Base-by-base conservation (phyloP, 2,888 invertebrate species). In the Agriotes lineatus region DNA sequence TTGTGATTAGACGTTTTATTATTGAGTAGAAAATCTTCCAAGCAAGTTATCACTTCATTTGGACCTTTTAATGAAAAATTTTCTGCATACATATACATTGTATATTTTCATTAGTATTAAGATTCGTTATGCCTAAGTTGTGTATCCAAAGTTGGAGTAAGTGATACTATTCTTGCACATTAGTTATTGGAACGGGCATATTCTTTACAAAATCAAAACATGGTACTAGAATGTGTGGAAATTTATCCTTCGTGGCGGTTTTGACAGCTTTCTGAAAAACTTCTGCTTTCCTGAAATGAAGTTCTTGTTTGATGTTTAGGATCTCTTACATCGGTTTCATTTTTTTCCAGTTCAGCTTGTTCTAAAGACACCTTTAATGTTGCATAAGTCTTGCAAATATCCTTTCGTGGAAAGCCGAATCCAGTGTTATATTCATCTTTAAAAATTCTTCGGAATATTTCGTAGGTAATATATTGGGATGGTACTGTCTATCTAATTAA, bases 191-290 rank as follows among this genome's bases (percentile, higher is more conserved):
- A 10, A 57, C 9, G 20, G 57, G 57, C 19, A 57, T 7, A 42
- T 57, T 57, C 56, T 57, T 39, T 56, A 35, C 56, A 56, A 4
- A 56, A 37, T 56, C 56, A 30, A 56, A 56, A 56, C 56, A 56
- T 35, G 18, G 9, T 16, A 9, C n/a, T 18, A 56, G 37, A 19
- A 35, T 30, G n/a, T 16, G 2, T 12, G 12, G 37, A 56, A 18
- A n/a, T 56, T 19, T 56, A n/a, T 20, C 9, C 18, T 56, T 35
- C 16, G 35, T 7, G 7, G 6, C 6, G 12, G 37, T 39, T 6
- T n/a, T 35, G 37, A n/a, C 42, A 14, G 33, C 10, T 10, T 20
- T 54, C 18, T 33, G 12, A 19, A 57, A 57, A 16, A 56, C 56
- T 20, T 20, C n/a, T 1, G n/a, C n/a, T n/a, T n/a, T n/a, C n/a